Evolutionary conservation across 2,888 invertebrate species (phyloP), one percentile per base, ranked within the genome.

Genomic region (Tuta absoluta): DNA sequence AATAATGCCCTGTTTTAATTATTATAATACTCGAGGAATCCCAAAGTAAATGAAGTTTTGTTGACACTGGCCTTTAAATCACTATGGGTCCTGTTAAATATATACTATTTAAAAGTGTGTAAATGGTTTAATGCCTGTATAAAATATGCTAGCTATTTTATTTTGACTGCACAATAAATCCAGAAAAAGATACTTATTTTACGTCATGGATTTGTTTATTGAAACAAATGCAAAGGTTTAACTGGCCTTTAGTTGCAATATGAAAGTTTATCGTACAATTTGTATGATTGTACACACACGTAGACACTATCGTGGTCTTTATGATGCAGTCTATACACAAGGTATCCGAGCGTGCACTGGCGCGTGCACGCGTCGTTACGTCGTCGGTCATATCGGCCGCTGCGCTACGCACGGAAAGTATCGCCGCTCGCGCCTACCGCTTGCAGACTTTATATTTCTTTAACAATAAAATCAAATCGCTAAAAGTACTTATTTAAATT

Each of bases 11-110:
- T 53, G 51, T 53, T 53, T 48, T 24, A 53, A 53, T 53, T 2
- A 53, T 23, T 53, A 53, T 53, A 53, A 74, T 76, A 75, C 70
- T 75, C 70, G 64, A 68, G 68, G 63, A 24, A 21, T 24, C 56
- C 45, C 61, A 65, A 37, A 62, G 23, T 65, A 57, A 63, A 57
- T 56, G 51, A 65, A 45, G 45, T 62, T 63, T 63, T 62, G 63
- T 65, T 68, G 77, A 84, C 80, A 87, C 86, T 88, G 88, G 87
- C 87, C 88, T 81, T 75, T 75, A 76, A 84, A 85, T 86, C 81
- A 86, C 86, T 84, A 82, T 70, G 68, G 69, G 71, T 65, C 58
- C 51, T 41, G 38, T 62, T 37, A 14, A 63, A 28, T 19, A 21
- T 41, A 45, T 23, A 33, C 23, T 45, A 45, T 23, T 72, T 73